phyloP scores from a whole-genome alignment of 2,797 vertebrate species.

The Australoheros facetus region DNA sequence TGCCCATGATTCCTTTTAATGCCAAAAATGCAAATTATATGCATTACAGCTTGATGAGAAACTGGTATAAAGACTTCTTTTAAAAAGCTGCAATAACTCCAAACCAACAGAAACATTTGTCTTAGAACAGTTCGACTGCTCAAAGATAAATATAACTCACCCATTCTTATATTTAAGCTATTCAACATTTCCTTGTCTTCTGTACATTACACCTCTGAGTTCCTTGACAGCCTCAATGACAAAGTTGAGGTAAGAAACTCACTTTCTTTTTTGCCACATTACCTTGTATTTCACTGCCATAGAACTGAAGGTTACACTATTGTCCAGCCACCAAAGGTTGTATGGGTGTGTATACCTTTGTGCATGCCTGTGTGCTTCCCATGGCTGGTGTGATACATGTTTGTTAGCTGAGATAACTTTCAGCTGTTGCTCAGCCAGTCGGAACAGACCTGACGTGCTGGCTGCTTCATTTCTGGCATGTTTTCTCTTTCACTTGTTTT shows the following conservation, averaged over 20 bases:
- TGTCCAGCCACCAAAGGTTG: constrained; percentile 56
- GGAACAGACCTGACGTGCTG: constrained; percentile 67
- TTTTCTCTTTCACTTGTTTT: constrained; percentile 30
- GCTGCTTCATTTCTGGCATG: constrained; percentile 61
- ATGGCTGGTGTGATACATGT: constrained; percentile 61
- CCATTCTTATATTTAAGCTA: not conserved
- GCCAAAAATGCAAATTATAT: not conserved
- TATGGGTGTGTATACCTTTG: constrained; percentile 18
- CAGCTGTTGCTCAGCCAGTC: constrained; percentile 73
- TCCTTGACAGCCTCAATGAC: not conserved
- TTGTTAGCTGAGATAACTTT: constrained; percentile 77
- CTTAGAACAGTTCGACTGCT: not conserved
- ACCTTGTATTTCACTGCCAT: constrained; percentile 46
- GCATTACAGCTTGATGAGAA: not conserved
- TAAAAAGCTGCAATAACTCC: not conserved
- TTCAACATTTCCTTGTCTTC: not conserved
- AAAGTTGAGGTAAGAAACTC: not conserved
- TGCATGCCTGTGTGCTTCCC: constrained; percentile 19
- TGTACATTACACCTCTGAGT: not conserved
- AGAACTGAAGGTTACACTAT: constrained; percentile 62
- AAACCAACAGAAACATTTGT: not conserved
- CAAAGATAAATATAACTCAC: not conserved
- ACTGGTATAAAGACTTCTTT: not conserved
- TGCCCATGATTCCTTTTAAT: not conserved
- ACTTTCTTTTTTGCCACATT: constrained; percentile 13